These are phyloP conservation scores for Zosterops lateralis DNA, from an alignment of 2,113 vertebrate species.

Conservation along the genomic window DNA sequence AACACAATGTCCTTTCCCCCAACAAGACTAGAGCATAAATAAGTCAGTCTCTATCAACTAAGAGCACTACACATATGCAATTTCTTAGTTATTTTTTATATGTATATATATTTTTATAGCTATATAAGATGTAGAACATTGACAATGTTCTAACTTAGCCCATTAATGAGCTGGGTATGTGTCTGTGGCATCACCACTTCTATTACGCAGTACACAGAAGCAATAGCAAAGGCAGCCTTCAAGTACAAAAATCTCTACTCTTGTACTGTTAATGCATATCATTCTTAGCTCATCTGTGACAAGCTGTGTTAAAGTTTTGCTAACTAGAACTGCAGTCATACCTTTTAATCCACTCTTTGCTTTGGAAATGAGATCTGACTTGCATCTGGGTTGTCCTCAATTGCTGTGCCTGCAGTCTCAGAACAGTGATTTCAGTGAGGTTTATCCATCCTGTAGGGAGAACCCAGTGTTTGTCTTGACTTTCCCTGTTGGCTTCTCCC, in stretches of 20 bases:
- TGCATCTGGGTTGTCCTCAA: neutral
- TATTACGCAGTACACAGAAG: neutral
- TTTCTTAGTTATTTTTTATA: neutral
- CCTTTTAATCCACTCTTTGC: neutral
- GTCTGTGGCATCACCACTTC: neutral
- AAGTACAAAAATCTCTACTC: neutral
- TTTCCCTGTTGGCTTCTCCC: neutral
- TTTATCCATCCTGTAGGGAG: neutral
- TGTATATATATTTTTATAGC: neutral
- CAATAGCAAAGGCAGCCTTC: neutral
- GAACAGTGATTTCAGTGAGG: neutral
- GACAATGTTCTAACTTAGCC: neutral
- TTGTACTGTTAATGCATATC: neutral
- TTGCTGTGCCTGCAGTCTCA: neutral
- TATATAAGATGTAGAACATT: neutral
- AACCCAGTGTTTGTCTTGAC: neutral
- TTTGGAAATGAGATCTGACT: neutral
- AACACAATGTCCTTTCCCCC: neutral
- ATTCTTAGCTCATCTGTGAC: neutral
- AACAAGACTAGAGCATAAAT: neutral
- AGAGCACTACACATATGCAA: neutral
- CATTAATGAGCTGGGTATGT: rapidly evolving
- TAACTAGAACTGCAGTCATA: neutral
- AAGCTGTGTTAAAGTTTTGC: neutral
- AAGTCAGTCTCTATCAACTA: neutral